These are phyloP conservation scores for Idris sp. DNA, from an alignment of 1,140 invertebrate genomes.

Conservation along the genomic window DNA sequence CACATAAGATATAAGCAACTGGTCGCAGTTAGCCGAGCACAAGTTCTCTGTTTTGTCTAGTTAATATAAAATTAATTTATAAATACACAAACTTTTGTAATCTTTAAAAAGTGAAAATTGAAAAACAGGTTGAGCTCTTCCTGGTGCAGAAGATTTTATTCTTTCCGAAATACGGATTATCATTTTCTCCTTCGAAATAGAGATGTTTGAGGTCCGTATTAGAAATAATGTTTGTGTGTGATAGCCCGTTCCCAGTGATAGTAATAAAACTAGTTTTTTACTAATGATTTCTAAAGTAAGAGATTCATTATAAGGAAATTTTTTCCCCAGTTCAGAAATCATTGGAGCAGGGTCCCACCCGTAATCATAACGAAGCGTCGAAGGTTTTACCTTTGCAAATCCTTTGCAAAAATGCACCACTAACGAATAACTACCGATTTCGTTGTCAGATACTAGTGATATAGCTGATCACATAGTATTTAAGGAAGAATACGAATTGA, in stretches of 20 bases:
- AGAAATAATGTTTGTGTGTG: conserved; percentile 18
- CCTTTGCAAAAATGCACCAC: conserved; percentile 63
- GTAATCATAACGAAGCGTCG: conserved; percentile 52
- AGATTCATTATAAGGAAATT: conserved; percentile 1
- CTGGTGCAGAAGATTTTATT: conserved; percentile 31
- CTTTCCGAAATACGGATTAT: conserved; percentile 24
- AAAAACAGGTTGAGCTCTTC: conserved; percentile 10
- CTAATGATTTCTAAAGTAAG: conserved; percentile 12
- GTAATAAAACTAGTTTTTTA: conserved; percentile 24
- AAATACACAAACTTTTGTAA: conserved; percentile 34
- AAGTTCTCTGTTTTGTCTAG: conserved; percentile 4
- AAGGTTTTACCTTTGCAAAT: conserved; percentile 50
- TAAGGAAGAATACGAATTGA: conserved; percentile 50
- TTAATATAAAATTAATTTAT: conserved; percentile 6
- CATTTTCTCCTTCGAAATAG: neutral
- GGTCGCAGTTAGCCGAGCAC: conserved; percentile 1
- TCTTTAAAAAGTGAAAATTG: conserved; percentile 51
- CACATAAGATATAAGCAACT: conserved; percentile 29
- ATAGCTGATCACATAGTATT: conserved; percentile 57
- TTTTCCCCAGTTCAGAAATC: conserved; percentile 5
- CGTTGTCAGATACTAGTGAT: conserved; percentile 27
- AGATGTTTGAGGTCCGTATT: neutral
- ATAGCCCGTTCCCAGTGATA: conserved; percentile 32
- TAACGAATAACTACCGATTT: conserved; percentile 23
- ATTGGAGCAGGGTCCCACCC: conserved; percentile 56